phyloP scores from a whole-genome alignment of 2,888 invertebrate genomes.

The Helicoverpa assulta region DNA sequence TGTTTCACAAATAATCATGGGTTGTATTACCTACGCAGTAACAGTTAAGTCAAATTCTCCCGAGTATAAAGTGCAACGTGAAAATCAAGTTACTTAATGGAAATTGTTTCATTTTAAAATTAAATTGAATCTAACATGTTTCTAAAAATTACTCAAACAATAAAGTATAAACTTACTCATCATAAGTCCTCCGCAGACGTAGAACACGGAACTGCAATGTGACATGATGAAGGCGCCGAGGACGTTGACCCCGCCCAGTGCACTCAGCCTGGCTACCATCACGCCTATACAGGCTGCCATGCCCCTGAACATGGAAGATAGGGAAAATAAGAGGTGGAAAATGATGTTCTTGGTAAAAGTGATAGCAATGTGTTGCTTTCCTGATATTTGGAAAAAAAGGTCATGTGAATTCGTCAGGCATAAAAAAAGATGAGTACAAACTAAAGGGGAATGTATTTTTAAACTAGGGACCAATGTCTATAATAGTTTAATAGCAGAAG shows the following conservation, averaged over 20 bases:
- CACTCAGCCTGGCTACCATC: conserved; percentile 72
- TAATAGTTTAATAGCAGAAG: no score
- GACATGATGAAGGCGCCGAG: conserved; percentile 70
- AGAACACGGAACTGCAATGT: conserved; percentile 69
- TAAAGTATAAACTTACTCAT: conserved; percentile 60
- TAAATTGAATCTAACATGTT: no score
- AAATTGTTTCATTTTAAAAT: no score
- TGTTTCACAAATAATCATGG: no score
- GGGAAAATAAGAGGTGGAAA: neutral
- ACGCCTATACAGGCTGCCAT: conserved; percentile 74
- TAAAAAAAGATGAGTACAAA: neutral
- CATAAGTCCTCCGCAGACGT: conserved; percentile 61
- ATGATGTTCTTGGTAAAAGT: neutral
- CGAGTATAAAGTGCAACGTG: no score
- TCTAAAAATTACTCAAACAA: neutral
- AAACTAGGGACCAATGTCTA: no score
- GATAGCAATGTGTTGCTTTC: conserved; percentile 12
- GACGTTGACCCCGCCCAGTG: conserved; percentile 68
- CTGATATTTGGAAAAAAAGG: neutral
- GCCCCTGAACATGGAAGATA: conserved; percentile 62
- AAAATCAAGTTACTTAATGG: no score
- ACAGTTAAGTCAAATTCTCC: no score
- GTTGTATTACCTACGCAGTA: no score
- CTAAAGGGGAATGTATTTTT: no score
- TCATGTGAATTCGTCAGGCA: neutral